Conservation (phyloP, 2,797 vertebrate species). For the Netta rufina region DNA sequence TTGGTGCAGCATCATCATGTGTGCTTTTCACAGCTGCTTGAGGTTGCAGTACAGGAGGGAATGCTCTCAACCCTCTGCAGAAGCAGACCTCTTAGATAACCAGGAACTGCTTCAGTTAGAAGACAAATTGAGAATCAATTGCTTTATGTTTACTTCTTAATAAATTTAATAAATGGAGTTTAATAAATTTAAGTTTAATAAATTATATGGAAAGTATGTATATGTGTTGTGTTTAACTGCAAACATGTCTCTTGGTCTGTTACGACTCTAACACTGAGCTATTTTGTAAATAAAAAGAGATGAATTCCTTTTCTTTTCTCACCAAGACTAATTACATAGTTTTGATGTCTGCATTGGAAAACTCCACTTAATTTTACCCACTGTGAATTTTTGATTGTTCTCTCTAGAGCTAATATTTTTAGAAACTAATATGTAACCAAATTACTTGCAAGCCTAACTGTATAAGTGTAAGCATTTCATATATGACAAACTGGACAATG, state of each 20-base stretch:
- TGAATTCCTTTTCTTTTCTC: neutral
- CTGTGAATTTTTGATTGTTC: neutral
- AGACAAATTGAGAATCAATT: neutral
- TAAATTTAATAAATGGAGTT: too few relatives aligned
- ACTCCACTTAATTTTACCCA: neutral
- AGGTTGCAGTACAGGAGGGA: neutral
- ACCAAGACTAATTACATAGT: neutral
- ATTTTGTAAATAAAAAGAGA: neutral
- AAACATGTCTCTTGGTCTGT: neutral
- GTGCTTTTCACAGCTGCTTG: neutral
- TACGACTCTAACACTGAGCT: neutral
- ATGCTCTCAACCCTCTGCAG: accelerated
- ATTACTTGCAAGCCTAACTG: neutral
- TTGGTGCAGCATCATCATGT: neutral
- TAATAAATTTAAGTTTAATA: neutral
- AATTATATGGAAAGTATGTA: neutral
- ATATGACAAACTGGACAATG: neutral
- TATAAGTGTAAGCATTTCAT: neutral
- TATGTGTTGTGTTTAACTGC: neutral
- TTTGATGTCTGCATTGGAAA: neutral
- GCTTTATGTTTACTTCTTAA: neutral
- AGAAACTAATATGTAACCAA: neutral
- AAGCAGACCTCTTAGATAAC: neutral
- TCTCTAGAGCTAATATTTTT: neutral
- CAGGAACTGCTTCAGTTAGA: neutral